A percentile compares a stretch with the other conserved stretches of the same genome.
Conservation (phyloP, 1,140 invertebrate genomes). For the Periplaneta americana region DNA sequence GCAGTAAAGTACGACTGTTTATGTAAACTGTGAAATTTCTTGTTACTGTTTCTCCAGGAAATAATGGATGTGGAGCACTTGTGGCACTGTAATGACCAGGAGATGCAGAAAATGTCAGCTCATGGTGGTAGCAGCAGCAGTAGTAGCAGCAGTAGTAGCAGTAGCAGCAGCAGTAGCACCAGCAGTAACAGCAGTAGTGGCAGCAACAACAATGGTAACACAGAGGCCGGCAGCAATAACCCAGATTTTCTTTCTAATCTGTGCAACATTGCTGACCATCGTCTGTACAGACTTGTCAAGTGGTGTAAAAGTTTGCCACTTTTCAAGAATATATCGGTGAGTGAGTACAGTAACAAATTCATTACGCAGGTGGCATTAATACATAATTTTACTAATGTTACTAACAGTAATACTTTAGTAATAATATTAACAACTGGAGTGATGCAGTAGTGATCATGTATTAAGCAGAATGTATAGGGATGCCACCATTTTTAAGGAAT, state of each 20-base stretch:
- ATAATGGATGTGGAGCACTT: slow-evolving; percentile 93
- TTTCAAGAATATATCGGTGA: slow-evolving; percentile 90
- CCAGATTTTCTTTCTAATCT: slow-evolving; percentile 81
- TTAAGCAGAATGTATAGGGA: too few relatives aligned
- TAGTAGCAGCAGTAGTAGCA: slow-evolving; percentile 11
- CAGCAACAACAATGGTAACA: slow-evolving; percentile 5
- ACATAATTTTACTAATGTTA: too few relatives aligned
- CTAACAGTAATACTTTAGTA: too few relatives aligned
- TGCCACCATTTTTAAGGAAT: too few relatives aligned
- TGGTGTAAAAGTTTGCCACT: slow-evolving; percentile 97
- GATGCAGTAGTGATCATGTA: too few relatives aligned
- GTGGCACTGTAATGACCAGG: slow-evolving; percentile 79
- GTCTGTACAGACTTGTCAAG: slow-evolving; percentile 95
- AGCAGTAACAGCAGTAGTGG: slow-evolving; percentile 12
- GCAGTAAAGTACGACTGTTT: too few relatives aligned
- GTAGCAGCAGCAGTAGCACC: slow-evolving; percentile 17
- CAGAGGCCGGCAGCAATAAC: slow-evolving; percentile 28
- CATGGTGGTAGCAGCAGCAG: slow-evolving; percentile 15
- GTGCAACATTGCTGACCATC: slow-evolving; percentile 90
- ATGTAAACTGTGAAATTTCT: neutral
- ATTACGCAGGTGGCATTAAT: neutral
- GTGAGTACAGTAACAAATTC: slow-evolving; percentile 24
- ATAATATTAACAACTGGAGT: too few relatives aligned
- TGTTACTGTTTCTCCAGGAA: slow-evolving; percentile 52
- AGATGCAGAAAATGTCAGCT: slow-evolving; percentile 12